A percentile compares a stretch with the other conserved stretches of the same genome.
phyloP scores from a whole-genome alignment of 2,797 vertebrate genomes.

The Falco naumanni region DNA sequence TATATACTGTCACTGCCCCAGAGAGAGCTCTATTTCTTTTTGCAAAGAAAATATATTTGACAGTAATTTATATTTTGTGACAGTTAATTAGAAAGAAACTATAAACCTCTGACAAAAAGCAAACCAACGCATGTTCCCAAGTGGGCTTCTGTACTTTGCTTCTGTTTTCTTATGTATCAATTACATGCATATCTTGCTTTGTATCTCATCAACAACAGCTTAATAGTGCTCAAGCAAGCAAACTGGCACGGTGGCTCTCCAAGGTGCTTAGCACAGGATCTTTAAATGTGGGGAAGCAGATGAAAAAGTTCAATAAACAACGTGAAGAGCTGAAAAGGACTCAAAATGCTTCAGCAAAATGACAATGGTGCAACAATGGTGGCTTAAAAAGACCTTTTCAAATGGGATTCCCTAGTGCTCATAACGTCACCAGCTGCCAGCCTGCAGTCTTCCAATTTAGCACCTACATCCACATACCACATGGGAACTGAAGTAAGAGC shows the following conservation, averaged over 20 bases:
- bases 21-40: conserved; percentile 4
- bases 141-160: background rate
- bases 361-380: background rate
- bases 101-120: background rate
- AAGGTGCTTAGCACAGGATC: background rate
- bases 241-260: background rate
- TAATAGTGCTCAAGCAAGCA: background rate
- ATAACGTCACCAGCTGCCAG: background rate
- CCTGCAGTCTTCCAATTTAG: background rate
- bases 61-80: background rate
- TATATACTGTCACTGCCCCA: background rate
- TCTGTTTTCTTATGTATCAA: background rate
- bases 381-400: background rate
- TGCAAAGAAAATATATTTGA: background rate
- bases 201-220: background rate
- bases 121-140: background rate
- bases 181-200: background rate
- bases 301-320: background rate
- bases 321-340: background rate
- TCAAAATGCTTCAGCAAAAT: background rate
- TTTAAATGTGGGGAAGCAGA: background rate
- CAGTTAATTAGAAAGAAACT: background rate
- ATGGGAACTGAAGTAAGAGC: background rate
- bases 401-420: background rate
- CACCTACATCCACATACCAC: background rate